Evolutionary conservation across 2,888 invertebrate species (phyloP).

Genomic region (Mayetiola destructor): DNA sequence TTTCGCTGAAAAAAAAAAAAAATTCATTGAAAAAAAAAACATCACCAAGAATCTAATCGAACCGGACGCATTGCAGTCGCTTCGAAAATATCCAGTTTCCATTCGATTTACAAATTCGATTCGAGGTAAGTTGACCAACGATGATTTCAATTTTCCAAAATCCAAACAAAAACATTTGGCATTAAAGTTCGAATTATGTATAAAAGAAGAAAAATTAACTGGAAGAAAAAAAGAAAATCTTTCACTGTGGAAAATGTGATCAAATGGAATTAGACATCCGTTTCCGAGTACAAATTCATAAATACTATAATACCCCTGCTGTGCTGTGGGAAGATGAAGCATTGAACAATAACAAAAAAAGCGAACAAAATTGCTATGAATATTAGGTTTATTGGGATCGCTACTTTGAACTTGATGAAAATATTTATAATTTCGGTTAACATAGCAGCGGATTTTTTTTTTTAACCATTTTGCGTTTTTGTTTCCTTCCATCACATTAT

Average conservation of each 20-base stretch:
- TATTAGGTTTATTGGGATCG: neutral
- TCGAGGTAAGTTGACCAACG: neutral
- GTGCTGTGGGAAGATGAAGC: neutral
- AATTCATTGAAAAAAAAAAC: no score
- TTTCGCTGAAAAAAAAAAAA: neutral
- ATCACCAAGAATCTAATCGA: no score
- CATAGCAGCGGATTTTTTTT: no score
- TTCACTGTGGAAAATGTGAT: no score
- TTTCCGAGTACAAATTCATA: no score
- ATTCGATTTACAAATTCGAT: neutral
- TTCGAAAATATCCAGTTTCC: neutral
- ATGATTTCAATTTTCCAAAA: conserved; percentile 9
- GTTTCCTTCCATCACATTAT: neutral
- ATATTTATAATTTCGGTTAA: neutral
- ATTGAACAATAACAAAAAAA: neutral
- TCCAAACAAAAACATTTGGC: no score
- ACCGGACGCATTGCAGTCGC: neutral
- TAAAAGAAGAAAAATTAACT: no score
- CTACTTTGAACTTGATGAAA: neutral
- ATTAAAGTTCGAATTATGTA: no score
- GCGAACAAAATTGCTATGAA: neutral
- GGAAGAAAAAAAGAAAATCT: neutral
- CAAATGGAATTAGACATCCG: neutral
- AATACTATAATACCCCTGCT: neutral
- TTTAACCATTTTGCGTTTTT: no score